A percentile compares a stretch with the other conserved stretches of the same genome.
Conservation (phyloP, 2,113 vertebrate genomes). For the Probosciger aterrimus region DNA sequence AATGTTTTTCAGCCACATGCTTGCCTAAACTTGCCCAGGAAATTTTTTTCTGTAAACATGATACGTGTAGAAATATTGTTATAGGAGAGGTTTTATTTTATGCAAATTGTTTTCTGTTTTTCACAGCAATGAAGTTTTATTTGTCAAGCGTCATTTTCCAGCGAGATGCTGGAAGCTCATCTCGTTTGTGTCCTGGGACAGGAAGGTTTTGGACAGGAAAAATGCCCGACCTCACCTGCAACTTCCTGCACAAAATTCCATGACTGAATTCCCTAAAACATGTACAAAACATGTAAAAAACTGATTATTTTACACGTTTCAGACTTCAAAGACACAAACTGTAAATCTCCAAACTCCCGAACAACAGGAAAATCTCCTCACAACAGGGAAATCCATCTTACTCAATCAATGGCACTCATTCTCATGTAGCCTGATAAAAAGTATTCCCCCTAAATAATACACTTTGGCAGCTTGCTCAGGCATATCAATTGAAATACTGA, state of each 20-base stretch:
- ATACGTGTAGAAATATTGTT: not conserved
- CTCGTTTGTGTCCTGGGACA: not conserved
- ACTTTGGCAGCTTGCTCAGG: not conserved
- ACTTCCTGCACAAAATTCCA: not conserved
- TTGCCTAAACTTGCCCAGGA: not conserved
- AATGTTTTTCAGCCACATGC: slow-evolving; percentile 9
- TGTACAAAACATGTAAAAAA: not conserved
- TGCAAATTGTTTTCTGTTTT: not conserved
- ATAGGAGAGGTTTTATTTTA: not conserved
- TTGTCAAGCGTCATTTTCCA: not conserved
- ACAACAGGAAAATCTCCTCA: not conserved
- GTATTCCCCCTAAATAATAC: slow-evolving; percentile 33
- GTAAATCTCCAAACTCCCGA: not conserved
- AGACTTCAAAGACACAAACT: not conserved
- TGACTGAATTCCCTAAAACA: not conserved
- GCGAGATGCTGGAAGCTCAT: not conserved
- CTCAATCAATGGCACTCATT: not conserved
- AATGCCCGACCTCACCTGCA: not conserved
- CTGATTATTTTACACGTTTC: not conserved
- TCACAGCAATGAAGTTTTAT: not conserved
- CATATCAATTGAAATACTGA: slow-evolving; percentile 20
- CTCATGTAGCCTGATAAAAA: slow-evolving; percentile 14
- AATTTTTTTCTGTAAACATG: slow-evolving; percentile 8
- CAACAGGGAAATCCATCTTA: not conserved
- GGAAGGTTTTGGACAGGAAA: not conserved